phyloP scores from a whole-genome alignment of 2,113 vertebrate genomes.

The Sapayoa aenigma region DNA sequence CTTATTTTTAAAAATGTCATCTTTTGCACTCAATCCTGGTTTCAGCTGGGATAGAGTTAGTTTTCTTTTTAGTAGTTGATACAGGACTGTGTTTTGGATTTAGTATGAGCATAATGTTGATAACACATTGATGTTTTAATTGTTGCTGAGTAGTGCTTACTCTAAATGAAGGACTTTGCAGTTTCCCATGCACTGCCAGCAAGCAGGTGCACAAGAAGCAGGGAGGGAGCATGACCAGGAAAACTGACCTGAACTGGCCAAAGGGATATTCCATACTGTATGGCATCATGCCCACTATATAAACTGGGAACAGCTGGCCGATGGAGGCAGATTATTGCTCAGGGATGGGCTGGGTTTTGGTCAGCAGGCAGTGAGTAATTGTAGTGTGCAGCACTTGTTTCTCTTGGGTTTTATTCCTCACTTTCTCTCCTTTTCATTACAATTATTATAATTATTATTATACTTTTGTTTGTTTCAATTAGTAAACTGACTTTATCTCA shows the following conservation, averaged over 20 bases:
- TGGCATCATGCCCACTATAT: background rate
- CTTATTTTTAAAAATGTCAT: background rate
- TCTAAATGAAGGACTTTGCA: background rate
- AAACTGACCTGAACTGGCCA: background rate
- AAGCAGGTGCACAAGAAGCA: background rate
- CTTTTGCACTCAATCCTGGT: background rate
- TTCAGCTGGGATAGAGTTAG: background rate
- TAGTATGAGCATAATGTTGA: background rate
- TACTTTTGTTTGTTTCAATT: background rate
- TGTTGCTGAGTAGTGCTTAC: background rate
- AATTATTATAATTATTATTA: background rate
- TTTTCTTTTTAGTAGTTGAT: background rate
- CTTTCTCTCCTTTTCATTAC: background rate
- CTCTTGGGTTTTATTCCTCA: background rate
- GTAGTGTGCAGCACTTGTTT: background rate
- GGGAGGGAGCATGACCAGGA: background rate
- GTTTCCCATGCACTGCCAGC: background rate
- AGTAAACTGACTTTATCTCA: background rate
- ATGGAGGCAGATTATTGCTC: background rate
- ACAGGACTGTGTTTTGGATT: background rate
- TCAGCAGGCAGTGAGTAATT: background rate
- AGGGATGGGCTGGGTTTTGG: accelerated
- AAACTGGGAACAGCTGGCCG: background rate
- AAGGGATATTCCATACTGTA: background rate
- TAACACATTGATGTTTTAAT: background rate